Evolutionary conservation across 2,113 vertebrate species (phyloP), one percentile per base, ranked within the genome.

Genomic region (Phrynosoma platyrhinos): DNA sequence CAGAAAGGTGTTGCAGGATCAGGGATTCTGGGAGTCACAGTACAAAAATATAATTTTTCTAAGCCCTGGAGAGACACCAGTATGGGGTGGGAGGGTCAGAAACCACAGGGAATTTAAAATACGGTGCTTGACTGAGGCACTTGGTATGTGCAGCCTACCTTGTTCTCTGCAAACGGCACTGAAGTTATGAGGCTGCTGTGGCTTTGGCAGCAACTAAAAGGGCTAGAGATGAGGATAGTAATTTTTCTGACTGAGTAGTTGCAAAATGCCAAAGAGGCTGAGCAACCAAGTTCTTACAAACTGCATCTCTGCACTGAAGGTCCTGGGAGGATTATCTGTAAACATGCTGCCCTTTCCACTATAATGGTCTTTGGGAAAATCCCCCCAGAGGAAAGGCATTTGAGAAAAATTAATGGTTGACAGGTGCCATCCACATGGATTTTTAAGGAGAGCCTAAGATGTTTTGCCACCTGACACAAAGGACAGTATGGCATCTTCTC

Each of bases 221-320:
- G 55, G 13, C 53, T 27, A 81, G 40, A 9, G 30, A n/a, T 81
- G 36, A 79, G 27, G 1, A 82, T 64, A 76, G 58, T 75, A 64
- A 85, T 85, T 76, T 85, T 86, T 75, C 84, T 25, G n/a, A 77
- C n/a, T 64, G 25, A 42, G 4, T 58, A 68, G 68, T 74, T 80
- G 72, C 25, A 72, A 87, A 62, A 77, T 13, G 47, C n/a, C 69
- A 86, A 62, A 13, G n/a, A 66, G 32, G 40, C 76, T 88, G 62
- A 88, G 40, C 58, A 88, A 68, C 74, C 72, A 32, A 64, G 76
- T 64, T 88, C 53, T 58, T 53, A 68, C 58, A 68, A 47, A 88
- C 40, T 66, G 55, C 72, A 75, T 83, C n/a, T 68, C n/a, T 62
- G 23, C 47, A 62, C 42, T 77, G 80, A 68, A 68, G 62, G 47